These are phyloP conservation scores for Panurus biarmicus DNA, from an alignment of 2,113 vertebrate species.

Conservation along the genomic window DNA sequence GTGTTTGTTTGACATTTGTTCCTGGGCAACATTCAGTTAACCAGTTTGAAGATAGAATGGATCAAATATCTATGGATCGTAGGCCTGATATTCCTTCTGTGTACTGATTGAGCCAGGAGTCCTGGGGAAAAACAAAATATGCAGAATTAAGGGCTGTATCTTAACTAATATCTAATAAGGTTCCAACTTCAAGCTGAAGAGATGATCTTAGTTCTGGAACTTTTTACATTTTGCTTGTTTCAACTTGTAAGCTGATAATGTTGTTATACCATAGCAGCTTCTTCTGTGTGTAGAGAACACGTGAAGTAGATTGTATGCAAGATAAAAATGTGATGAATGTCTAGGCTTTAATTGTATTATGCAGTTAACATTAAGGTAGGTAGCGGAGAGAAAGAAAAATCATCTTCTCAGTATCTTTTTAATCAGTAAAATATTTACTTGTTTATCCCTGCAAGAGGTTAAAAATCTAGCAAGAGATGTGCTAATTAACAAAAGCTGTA, in stretches of 20 bases:
- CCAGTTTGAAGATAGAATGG: not conserved
- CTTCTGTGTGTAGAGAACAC: not conserved
- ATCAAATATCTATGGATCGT: not conserved
- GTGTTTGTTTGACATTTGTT: not conserved
- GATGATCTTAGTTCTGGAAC: not conserved
- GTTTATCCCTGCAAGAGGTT: not conserved
- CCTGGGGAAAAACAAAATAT: not conserved
- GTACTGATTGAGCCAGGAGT: not conserved
- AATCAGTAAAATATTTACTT: conserved; percentile 15
- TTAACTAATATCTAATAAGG: not conserved
- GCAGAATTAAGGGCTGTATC: not conserved
- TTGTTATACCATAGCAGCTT: not conserved
- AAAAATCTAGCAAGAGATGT: not conserved
- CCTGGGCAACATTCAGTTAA: not conserved
- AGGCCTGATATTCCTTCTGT: not conserved
- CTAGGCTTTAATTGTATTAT: not conserved
- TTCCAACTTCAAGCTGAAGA: not conserved
- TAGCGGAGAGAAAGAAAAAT: not conserved
- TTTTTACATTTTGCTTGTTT: not conserved
- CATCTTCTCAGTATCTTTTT: not conserved
- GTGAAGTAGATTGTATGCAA: not conserved
- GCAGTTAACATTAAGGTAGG: not conserved
- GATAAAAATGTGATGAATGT: not conserved
- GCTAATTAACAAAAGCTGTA: not conserved
- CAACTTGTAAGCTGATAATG: not conserved